phyloP scores from a whole-genome alignment of 1,140 invertebrate species.

The Teleopsis dalmanni region DNA sequence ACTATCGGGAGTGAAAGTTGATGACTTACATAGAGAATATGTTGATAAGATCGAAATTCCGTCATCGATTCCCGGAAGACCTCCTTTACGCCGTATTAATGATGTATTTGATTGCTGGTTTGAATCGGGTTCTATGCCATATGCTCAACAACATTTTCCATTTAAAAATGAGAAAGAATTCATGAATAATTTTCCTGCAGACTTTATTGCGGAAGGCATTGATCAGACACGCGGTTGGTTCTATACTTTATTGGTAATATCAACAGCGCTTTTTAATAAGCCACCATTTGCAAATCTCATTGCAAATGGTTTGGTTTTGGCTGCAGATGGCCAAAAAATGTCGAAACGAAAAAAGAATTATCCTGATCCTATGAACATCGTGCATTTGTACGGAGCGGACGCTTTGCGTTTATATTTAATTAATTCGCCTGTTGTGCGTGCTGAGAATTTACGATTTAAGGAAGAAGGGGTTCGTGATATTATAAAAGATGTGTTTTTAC shows the following conservation, averaged over 20 bases:
- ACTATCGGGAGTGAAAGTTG: slow-evolving; percentile 72
- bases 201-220: slow-evolving; percentile 98
- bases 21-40: slow-evolving; percentile 90
- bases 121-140: slow-evolving; percentile 99
- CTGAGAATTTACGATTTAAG: slow-evolving; percentile 93
- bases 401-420: slow-evolving; percentile 93
- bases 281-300: slow-evolving; percentile 98
- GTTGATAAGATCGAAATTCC: slow-evolving; percentile 94
- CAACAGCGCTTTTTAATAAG: slow-evolving; percentile 92
- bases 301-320: slow-evolving; percentile 89
- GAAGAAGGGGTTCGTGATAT: slow-evolving; percentile 95
- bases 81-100: slow-evolving; percentile 72
- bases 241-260: slow-evolving; percentile 94
- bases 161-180: slow-evolving; percentile 90
- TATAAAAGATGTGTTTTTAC: slow-evolving; percentile 95
- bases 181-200: slow-evolving; percentile 93
- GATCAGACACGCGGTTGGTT: slow-evolving; percentile 99
- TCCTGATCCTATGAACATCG: slow-evolving; percentile 88
- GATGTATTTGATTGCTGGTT: slow-evolving; percentile 99
- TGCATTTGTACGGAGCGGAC: slow-evolving; percentile 94
- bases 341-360: slow-evolving; percentile 99
- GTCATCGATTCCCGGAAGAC: slow-evolving; percentile 71
- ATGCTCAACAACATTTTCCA: slow-evolving; percentile 94
- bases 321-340: slow-evolving; percentile 98
- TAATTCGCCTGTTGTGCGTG: slow-evolving; percentile 96